Evolutionary conservation across 2,797 vertebrate species (phyloP).

Genomic region (Notamacropus eugenii): DNA sequence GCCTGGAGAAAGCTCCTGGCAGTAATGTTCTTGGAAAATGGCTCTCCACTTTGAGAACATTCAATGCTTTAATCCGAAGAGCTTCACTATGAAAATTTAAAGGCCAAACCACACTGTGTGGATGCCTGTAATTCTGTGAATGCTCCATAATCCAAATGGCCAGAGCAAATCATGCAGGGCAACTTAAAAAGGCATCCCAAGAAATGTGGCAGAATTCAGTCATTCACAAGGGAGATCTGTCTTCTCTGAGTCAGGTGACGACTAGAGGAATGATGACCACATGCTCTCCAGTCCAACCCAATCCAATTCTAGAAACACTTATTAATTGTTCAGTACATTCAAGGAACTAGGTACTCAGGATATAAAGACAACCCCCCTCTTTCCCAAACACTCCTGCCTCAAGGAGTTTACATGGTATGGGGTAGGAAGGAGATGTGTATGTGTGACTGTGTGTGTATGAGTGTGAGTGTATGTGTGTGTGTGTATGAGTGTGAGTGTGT

Average conservation of each 20-base stretch:
- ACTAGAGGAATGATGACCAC: conserved; percentile 57
- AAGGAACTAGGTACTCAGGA: background rate
- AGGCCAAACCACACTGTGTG: conserved; percentile 10
- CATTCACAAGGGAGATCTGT: conserved; percentile 47
- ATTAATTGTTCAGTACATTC: background rate
- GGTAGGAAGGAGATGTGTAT: background rate
- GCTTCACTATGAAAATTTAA: conserved; percentile 41
- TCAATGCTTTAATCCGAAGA: conserved; percentile 19
- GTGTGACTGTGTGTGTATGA: too few species aligned
- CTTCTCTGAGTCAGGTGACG: conserved; percentile 59
- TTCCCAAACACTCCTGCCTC: background rate
- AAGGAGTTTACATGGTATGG: background rate
- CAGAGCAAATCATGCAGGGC: background rate
- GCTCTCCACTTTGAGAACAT: conserved; percentile 68
- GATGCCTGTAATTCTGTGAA: conserved; percentile 49
- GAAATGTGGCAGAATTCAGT: conserved; percentile 29
- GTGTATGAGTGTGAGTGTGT: too few species aligned
- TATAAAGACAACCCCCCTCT: background rate
- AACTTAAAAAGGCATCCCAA: background rate
- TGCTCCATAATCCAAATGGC: conserved; percentile 39
- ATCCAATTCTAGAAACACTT: background rate
- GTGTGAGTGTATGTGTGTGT: too few species aligned
- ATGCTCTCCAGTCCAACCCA: background rate
- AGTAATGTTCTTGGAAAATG: conserved; percentile 66
- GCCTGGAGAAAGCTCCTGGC: conserved; percentile 73